Base-by-base conservation (phyloP, 2,113 vertebrate species). In the Lophius piscatorius region DNA sequence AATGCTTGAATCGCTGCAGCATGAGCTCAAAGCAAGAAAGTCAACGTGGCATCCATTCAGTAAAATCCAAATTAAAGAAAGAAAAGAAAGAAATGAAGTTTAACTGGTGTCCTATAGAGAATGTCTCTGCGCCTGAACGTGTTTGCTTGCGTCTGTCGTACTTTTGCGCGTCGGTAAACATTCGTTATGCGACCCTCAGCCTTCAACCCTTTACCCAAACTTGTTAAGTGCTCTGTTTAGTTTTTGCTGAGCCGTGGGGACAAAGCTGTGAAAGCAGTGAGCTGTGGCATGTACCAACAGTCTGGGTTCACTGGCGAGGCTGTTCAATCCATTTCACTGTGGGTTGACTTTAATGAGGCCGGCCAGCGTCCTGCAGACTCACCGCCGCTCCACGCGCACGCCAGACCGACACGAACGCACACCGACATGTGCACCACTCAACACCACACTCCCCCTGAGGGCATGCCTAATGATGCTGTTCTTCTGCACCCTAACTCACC, bases 291-390 rank as follows among this genome's bases (percentile, higher is more conserved):
- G 73, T 78, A 74, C 85, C 49, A 70, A 80, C 89, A 68, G 80
- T 80, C 70, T 63, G 50, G 84, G 85, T 86, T 88, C 82, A 88
- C 56, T 62, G 78, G 70, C 52, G 42, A 84, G 47, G 83, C 88
- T 91, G 82, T 73, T 85, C 78, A 85, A 86, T 76, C 85, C 83
- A 85, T 87, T 89, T 85, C 78, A 80, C 76, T 24, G 26, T 50
- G 29, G 79, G 71, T 49, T 84, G 85, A 87, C 86, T 86, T 87
- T 88, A 87, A 87, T 85, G 83, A 87, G 81, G 55, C 48, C 45
- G 66, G 74, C 70, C 72, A 64, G 60, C 47, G 58, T 66, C 44
- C 55, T 9, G 31, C 63, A 70, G 70, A 63, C 64, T 58, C 9
- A 14, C 74, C 61, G 59, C 76, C 70, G 47, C 26, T 66, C 48